Conservation (phyloP, 2,113 vertebrate species). For the Serinus canaria region DNA sequence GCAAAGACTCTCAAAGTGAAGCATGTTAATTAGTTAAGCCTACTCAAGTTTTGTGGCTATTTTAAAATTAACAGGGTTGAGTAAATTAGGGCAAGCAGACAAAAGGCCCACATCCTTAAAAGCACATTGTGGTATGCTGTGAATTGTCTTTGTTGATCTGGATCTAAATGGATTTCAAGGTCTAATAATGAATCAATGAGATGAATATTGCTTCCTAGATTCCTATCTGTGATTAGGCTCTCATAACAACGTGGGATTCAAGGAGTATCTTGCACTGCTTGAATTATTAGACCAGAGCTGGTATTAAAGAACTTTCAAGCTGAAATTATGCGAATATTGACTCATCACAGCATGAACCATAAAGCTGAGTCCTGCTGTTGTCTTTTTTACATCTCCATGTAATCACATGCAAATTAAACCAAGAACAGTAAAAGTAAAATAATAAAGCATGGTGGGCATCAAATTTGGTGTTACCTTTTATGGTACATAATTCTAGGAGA, state of each 20-base stretch:
- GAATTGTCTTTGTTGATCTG: slow-evolving; percentile 18
- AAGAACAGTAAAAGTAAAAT: neutral
- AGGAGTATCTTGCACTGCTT: neutral
- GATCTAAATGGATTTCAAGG: slow-evolving; percentile 44
- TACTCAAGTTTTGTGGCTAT: slow-evolving; percentile 45
- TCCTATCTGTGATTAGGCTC: neutral
- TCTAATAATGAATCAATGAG: slow-evolving; percentile 34
- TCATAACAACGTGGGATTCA: neutral
- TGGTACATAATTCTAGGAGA: neutral
- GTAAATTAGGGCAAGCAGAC: slow-evolving; percentile 24
- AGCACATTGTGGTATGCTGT: neutral
- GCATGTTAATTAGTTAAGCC: slow-evolving; percentile 14
- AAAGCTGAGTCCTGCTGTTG: neutral
- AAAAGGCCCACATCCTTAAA: slow-evolving; percentile 21
- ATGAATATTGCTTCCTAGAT: neutral
- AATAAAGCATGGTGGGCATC: neutral
- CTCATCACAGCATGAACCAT: neutral
- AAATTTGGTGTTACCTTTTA: neutral
- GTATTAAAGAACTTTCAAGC: neutral
- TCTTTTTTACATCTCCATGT: neutral
- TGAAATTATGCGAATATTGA: neutral
- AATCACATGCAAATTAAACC: neutral
- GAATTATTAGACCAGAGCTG: neutral
- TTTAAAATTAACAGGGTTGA: slow-evolving; percentile 41
- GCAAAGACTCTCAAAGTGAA: slow-evolving; percentile 14